Conservation (phyloP, 2,888 invertebrate species). For the Cerastis leucographa region DNA sequence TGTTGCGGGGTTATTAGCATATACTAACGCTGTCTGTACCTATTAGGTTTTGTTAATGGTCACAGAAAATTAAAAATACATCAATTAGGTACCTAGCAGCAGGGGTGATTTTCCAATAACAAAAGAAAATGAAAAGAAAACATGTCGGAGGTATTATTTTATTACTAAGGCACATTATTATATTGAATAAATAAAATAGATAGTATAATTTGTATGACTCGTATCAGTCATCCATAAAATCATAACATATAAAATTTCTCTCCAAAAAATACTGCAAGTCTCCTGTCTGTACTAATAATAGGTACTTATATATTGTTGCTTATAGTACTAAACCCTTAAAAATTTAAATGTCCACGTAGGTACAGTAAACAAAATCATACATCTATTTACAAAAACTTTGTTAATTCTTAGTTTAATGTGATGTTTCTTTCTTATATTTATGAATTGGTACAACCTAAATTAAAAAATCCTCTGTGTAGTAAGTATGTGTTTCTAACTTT, state of each 20-base stretch:
- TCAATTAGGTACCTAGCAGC: not conserved
- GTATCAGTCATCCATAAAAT: not conserved
- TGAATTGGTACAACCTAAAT: too few relatives aligned
- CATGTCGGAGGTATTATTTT: conserved; percentile 6
- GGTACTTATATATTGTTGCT: not conserved
- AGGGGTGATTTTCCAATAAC: not conserved
- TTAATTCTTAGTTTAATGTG: not conserved
- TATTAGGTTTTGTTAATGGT: not conserved
- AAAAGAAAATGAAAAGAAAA: not conserved
- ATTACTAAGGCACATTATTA: not conserved
- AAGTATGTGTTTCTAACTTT: not conserved
- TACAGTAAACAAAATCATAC: not conserved
- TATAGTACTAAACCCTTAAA: not conserved
- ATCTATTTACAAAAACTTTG: not conserved
- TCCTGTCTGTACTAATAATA: not conserved
- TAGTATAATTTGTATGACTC: not conserved
- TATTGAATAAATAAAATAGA: conserved; percentile 4
- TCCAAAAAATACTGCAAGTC: not conserved
- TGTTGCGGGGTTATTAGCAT: too few relatives aligned
- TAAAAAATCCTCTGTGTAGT: too few relatives aligned
- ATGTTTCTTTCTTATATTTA: too few relatives aligned
- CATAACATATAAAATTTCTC: not conserved
- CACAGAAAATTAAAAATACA: not conserved
- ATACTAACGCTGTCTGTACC: too few relatives aligned
- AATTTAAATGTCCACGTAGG: not conserved